Percentiles rank a stretch among this genome's conserved stretches.
Evolutionary conservation across 2,888 invertebrate species (phyloP).

Genomic region (Phanerotoma sp.): DNA sequence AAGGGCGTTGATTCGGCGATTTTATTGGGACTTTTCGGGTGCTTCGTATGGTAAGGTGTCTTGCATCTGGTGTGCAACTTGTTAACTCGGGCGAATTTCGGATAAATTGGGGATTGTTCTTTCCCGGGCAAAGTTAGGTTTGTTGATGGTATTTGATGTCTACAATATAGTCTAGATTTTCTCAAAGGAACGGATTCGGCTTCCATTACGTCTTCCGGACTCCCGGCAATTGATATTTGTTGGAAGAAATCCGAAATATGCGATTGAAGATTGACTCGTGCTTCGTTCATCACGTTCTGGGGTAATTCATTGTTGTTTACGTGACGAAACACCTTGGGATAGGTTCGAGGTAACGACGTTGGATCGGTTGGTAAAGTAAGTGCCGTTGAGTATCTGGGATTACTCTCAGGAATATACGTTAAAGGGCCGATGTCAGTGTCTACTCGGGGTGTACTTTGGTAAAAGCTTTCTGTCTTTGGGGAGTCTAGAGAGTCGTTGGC

Average conservation of each 20-base stretch:
- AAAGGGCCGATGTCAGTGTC: conserved; percentile 54
- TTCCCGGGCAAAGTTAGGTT: conserved; percentile 30
- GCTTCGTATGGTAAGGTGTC: conserved; percentile 50
- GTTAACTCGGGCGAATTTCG: conserved; percentile 49
- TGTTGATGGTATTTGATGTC: conserved; percentile 24
- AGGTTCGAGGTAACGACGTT: conserved; percentile 34
- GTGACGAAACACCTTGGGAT: conserved; percentile 35
- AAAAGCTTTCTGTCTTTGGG: conserved; percentile 47
- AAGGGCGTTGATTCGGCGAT: conserved; percentile 48
- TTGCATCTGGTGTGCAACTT: conserved; percentile 47
- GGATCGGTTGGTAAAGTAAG: conserved; percentile 48
- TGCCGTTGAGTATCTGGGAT: conserved; percentile 34
- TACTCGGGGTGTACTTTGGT: conserved; percentile 54
- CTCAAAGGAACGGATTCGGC: conserved; percentile 47
- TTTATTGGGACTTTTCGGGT: conserved; percentile 37
- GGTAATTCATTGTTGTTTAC: conserved; percentile 45
- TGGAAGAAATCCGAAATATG: conserved; percentile 56
- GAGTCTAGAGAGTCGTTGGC: conserved; percentile 40
- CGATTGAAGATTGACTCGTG: conserved; percentile 50
- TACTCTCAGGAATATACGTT: conserved; percentile 39
- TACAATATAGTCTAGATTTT: conserved; percentile 35
- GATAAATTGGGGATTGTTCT: conserved; percentile 38
- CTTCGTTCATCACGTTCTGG: conserved; percentile 51
- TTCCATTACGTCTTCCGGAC: conserved; percentile 56
- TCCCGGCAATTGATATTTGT: conserved; percentile 54